Evolutionary conservation across 1,140 invertebrate genomes (phyloP).

Genomic region (Saccostrea echinata): DNA sequence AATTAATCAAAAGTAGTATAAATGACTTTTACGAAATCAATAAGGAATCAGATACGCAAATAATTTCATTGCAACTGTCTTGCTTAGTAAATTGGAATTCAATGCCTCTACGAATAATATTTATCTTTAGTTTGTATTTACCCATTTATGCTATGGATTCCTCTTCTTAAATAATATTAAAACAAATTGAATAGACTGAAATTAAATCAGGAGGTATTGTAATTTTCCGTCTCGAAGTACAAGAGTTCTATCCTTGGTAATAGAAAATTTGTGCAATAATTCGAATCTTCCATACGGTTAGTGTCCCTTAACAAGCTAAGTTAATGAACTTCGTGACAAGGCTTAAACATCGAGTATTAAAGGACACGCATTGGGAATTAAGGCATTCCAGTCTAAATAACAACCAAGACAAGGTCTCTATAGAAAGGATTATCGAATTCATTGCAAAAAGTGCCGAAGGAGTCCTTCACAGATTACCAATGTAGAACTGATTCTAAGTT

Average conservation of each 20-base stretch:
- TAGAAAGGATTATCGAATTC: neutral
- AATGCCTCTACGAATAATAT: no score
- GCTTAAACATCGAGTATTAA: constrained; percentile 15
- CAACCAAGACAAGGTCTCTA: neutral
- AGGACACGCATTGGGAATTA: neutral
- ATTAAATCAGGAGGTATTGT: neutral
- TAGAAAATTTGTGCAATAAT: neutral
- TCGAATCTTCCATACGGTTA: neutral
- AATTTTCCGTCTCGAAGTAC: neutral
- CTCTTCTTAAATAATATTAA: no score
- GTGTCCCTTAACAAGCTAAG: neutral
- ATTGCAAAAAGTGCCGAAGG: neutral
- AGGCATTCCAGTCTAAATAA: neutral
- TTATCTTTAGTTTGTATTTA: no score
- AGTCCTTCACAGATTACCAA: no score
- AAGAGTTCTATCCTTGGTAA: neutral
- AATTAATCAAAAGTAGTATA: no score
- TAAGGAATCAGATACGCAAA: no score
- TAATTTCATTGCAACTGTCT: no score
- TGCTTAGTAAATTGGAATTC: no score
- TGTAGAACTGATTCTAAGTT: no score
- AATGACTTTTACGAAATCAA: no score
- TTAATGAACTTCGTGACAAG: constrained; percentile 29
- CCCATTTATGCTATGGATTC: no score
- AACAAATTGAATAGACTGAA: no score